Percentiles rank a stretch among this genome's conserved stretches.
Evolutionary conservation across 2,888 invertebrate genomes (phyloP).

Genomic region (Alloscopus bannaensis): DNA sequence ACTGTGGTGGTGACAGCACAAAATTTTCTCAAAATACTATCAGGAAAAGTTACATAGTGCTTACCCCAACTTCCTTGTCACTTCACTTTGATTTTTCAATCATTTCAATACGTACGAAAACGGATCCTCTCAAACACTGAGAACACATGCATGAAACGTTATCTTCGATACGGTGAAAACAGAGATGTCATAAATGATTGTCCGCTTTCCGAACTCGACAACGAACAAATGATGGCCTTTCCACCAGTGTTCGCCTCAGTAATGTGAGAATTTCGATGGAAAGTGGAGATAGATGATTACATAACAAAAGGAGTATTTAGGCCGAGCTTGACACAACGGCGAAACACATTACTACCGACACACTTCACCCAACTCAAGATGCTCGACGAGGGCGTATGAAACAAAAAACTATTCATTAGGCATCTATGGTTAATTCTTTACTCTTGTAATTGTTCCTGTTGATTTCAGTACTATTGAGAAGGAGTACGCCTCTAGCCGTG

Average conservation of each 20-base stretch:
- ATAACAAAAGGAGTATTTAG: slow-evolving; percentile 5
- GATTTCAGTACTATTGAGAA: slow-evolving; percentile 39
- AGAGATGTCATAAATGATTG: too few species aligned
- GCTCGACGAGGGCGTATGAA: neutral
- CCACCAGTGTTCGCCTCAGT: neutral
- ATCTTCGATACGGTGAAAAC: too few species aligned
- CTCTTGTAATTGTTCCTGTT: slow-evolving; percentile 54
- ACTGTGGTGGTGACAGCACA: too few species aligned
- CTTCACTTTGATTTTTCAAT: too few species aligned
- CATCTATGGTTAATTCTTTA: slow-evolving; percentile 40
- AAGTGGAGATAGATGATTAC: neutral
- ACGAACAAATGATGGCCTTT: neutral
- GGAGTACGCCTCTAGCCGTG: neutral
- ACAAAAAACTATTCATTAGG: slow-evolving; percentile 13
- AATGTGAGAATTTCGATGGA: neutral
- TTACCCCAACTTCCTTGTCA: too few species aligned
- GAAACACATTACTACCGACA: slow-evolving; percentile 5
- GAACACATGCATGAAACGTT: too few species aligned
- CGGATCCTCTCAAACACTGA: too few species aligned
- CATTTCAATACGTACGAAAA: too few species aligned
- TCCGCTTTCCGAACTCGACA: neutral
- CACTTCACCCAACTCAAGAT: neutral
- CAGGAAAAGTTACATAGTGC: too few species aligned
- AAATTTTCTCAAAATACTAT: too few species aligned
- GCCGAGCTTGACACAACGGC: slow-evolving; percentile 12